Evolutionary conservation across 2,888 invertebrate species (phyloP).

Genomic region (Rhagonycha fulva): DNA sequence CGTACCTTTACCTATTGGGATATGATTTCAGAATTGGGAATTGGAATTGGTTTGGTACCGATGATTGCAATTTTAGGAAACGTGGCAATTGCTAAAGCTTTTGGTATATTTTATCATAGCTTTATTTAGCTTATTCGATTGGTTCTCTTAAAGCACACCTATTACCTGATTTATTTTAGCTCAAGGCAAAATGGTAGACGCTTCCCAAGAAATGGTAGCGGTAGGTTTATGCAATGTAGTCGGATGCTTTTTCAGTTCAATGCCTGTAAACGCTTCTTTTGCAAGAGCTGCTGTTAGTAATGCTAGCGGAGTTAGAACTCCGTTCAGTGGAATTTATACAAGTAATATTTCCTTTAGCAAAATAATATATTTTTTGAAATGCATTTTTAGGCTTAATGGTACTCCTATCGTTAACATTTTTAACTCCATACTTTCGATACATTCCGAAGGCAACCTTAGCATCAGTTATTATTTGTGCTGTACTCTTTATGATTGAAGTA

Average conservation of each 20-base stretch:
- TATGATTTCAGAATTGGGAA: conserved; percentile 66
- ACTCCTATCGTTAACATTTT: conserved; percentile 68
- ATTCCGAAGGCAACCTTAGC: conserved; percentile 71
- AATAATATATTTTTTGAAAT: not conserved
- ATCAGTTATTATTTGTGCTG: conserved; percentile 79
- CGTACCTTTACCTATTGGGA: conserved; percentile 58
- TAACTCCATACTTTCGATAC: conserved; percentile 77
- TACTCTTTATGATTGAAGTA: conserved; percentile 74
- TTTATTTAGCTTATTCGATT: not conserved
- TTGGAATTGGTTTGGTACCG: conserved; percentile 72
- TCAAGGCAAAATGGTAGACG: conserved; percentile 71
- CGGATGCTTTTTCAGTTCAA: conserved; percentile 77
- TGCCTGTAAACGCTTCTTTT: conserved; percentile 77
- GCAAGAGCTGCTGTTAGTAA: conserved; percentile 79
- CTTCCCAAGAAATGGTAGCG: conserved; percentile 81
- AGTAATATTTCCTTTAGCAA: conserved; percentile 53
- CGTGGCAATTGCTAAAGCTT: conserved; percentile 84
- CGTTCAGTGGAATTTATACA: conserved; percentile 74
- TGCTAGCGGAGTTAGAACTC: conserved; percentile 77
- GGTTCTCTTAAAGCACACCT: no score
- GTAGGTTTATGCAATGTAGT: conserved; percentile 75
- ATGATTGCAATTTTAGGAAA: conserved; percentile 76
- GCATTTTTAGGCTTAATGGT: conserved; percentile 65
- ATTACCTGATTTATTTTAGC: conserved; percentile 52
- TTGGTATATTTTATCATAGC: conserved; percentile 62